Evolutionary conservation across 2,797 vertebrate genomes (phyloP).

Genomic region (Pantherophis alleghaniensis): DNA sequence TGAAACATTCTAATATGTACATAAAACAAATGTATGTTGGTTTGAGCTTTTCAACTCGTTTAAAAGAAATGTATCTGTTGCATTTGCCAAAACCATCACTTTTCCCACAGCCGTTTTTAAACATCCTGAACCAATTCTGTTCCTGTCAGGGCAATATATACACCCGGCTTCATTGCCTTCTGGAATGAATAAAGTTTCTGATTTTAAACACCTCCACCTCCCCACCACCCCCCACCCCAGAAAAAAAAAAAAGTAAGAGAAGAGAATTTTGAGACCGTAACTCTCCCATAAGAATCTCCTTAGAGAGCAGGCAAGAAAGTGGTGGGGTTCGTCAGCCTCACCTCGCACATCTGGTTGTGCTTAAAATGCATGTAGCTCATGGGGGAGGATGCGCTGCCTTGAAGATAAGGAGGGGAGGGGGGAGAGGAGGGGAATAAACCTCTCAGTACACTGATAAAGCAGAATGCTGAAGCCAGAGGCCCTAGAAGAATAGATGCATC

Average conservation of each 20-base stretch:
- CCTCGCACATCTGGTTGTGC: slow-evolving; percentile 66
- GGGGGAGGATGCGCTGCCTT: slow-evolving; percentile 30
- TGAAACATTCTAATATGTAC: neutral
- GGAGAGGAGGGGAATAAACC: neutral
- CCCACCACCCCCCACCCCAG: too few relatives aligned
- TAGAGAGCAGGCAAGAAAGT: slow-evolving; percentile 38
- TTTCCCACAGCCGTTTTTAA: neutral
- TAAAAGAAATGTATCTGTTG: neutral
- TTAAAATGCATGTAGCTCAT: slow-evolving; percentile 45
- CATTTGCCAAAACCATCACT: neutral
- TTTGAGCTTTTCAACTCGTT: neutral
- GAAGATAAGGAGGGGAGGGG: neutral
- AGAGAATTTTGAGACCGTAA: neutral
- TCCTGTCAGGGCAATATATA: neutral
- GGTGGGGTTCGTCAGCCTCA: slow-evolving; percentile 53
- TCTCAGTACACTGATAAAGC: neutral
- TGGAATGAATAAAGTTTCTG: neutral
- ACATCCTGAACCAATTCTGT: neutral
- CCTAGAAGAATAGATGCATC: neutral
- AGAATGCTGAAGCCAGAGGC: slow-evolving; percentile 33
- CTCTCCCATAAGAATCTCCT: slow-evolving; percentile 3
- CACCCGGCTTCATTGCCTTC: neutral
- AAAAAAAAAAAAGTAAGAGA: neutral
- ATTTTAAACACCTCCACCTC: slow-evolving; percentile 13
- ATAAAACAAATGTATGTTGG: neutral